Percentiles rank a stretch among this genome's conserved stretches.
phyloP scores from a whole-genome alignment of 2,797 vertebrate species.

The Fundulus diaphanus region DNA sequence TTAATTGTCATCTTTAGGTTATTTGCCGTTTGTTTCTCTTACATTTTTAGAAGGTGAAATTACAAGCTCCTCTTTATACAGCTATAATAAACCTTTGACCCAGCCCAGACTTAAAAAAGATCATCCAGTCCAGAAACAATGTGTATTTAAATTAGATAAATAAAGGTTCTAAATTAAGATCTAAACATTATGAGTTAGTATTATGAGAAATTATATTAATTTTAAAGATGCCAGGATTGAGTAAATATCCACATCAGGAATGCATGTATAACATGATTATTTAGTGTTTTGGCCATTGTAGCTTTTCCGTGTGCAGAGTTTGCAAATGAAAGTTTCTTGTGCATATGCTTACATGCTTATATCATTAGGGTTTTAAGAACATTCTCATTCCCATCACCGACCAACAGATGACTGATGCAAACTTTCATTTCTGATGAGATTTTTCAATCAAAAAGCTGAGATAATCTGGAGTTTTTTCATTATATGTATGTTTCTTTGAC shows the following conservation, averaged over 20 bases:
- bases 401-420: slow-evolving; percentile 23
- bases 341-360: slow-evolving; percentile 8
- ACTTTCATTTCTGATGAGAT: slow-evolving; percentile 10
- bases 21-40: no score
- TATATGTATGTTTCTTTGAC: no score
- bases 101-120: not conserved
- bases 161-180: not conserved
- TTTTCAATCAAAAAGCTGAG: slow-evolving; percentile 5
- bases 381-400: slow-evolving; percentile 22
- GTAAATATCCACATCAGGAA: slow-evolving; percentile 5
- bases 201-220: not conserved
- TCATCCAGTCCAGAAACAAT: no score
- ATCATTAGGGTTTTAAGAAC: slow-evolving; percentile 5
- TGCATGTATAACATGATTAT: not conserved
- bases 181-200: not conserved
- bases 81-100: not conserved
- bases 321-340: slow-evolving; percentile 9
- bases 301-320: slow-evolving; percentile 2
- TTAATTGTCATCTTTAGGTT: no score
- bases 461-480: slow-evolving; percentile 24
- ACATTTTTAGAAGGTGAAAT: not conserved
- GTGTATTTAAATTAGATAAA: no score
- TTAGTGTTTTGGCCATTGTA: not conserved
- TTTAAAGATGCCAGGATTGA: not conserved
- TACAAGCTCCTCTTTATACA: not conserved